Base-by-base conservation (phyloP, 2,888 invertebrate genomes). In the Catocala sponsa region DNA sequence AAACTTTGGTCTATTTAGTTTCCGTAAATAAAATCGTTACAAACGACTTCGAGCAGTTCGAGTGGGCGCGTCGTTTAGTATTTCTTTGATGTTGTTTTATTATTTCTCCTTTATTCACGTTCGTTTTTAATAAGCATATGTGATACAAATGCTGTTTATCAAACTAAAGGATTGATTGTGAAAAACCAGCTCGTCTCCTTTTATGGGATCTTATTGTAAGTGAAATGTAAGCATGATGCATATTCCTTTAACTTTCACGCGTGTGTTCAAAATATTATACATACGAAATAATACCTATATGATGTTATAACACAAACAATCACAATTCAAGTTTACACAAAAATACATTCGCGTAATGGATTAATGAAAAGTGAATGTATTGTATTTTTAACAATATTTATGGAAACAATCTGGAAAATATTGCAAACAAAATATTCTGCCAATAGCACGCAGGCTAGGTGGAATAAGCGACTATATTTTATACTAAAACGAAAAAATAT, bases 21-120 rank as follows among this genome's bases (percentile, higher is more conserved):
- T 13, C n/a, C n/a, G 52, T 59, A 43, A 59, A 48, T 54, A 55
- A 59, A 48, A 54, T 33, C 35, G 43, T 55, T 55, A 33, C 13
- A 38, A 53, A 54, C 12, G 6, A 44, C 43, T 55, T 59, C 50
- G 9, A n/a, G 43, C 35, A 46, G n/a, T 48, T 54, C 13, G 9
- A 41, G 48, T 33, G 32, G 10, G 15, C 7, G 13, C 7, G 13
- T 48, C 4, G 46, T 6, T 52, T 12, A 11, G 38, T 47, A 13
- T 42, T 59, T n/a, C n/a, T 59, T 49, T 9, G 32, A 52, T 52
- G 13, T 7, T 32, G 41, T 25, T 33, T 6, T 6, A 6, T 9
- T 15, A 15, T 15, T 4, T 15, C 9, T 38, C 35, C 35, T 38
- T 38, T 38, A 38, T 9, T 38, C 2, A 25, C 25, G 25, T 25